A percentile compares a stretch with the other conserved stretches of the same genome.
Conservation (phyloP, 2,888 invertebrate genomes). For the Pardosa pseudoannulata region DNA sequence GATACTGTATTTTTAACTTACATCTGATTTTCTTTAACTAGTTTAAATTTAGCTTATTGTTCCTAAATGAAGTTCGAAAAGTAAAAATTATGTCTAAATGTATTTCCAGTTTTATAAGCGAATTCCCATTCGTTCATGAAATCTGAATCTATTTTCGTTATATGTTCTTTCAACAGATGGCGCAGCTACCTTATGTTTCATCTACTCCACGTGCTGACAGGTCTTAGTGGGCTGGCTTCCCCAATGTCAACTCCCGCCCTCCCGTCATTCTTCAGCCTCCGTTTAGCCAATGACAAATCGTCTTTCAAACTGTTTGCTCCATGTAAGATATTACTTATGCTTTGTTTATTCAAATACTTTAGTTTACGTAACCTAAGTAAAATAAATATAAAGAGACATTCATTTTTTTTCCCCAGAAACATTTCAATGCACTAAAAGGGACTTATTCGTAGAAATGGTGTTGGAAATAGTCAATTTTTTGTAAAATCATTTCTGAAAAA, state of each 20-base stretch:
- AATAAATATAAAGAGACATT: not conserved
- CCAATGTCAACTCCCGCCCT: conserved; percentile 57
- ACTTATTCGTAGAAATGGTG: conserved; percentile 23
- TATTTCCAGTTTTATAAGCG: no score
- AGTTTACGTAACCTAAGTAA: conserved; percentile 13
- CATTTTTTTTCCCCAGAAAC: not conserved
- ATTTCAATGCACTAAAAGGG: not conserved
- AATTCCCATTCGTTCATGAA: no score
- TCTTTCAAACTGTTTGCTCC: conserved; percentile 56
- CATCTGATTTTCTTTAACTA: no score
- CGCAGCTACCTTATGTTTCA: conserved; percentile 18
- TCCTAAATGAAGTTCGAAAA: no score
- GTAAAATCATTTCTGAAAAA: no score
- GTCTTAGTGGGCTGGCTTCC: conserved; percentile 49
- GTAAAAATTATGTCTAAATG: no score
- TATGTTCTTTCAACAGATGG: conserved; percentile 42
- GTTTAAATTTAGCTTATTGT: no score
- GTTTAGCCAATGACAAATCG: conserved; percentile 71
- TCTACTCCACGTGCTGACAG: conserved; percentile 18
- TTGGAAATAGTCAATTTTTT: conserved; percentile 8
- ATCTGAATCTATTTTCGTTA: no score
- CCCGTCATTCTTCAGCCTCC: conserved; percentile 53
- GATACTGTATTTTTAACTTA: no score
- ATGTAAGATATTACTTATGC: conserved; percentile 63
- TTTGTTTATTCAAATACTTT: conserved; percentile 63